Conservation (phyloP, 2,113 vertebrate species). For the Thymallus thymallus region DNA sequence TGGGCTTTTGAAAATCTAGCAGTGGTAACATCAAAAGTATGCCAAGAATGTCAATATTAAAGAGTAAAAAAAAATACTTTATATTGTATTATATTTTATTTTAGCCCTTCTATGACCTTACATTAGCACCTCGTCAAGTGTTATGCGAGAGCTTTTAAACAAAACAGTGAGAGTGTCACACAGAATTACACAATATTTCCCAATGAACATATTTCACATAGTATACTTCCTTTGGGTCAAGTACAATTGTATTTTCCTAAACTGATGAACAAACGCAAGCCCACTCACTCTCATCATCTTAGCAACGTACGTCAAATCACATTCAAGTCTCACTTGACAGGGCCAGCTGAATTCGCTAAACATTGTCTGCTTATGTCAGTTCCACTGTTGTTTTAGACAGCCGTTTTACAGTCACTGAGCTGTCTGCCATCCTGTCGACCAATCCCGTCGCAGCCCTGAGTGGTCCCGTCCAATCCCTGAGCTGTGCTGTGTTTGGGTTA, state of each 20-base stretch:
- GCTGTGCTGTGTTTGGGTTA: constrained; percentile 38
- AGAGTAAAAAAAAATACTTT: too few species aligned
- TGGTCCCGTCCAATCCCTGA: constrained; percentile 31
- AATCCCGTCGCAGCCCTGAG: constrained; percentile 28
- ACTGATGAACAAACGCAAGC: constrained; percentile 29
- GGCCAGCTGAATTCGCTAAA: constrained; percentile 42
- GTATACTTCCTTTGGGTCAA: constrained; percentile 32
- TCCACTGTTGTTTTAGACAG: constrained; percentile 41
- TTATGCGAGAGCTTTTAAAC: too few species aligned
- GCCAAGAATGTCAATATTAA: too few species aligned
- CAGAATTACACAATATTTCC: constrained; percentile 48
- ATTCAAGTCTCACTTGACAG: constrained; percentile 28
- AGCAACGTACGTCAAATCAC: constrained; percentile 30
- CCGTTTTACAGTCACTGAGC: constrained; percentile 35
- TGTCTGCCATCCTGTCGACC: constrained; percentile 28
- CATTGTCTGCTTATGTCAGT: constrained; percentile 30
- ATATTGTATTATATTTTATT: too few species aligned
- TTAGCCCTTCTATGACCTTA: constrained; percentile 27
- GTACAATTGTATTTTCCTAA: constrained; percentile 40
- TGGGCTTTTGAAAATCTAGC: neutral
- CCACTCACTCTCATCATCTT: constrained; percentile 37
- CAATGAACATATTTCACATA: constrained; percentile 14
- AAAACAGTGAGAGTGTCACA: constrained; percentile 32
- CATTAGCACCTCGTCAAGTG: constrained; percentile 20
- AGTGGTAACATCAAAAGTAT: too few species aligned